phyloP scores from a whole-genome alignment of 1,140 invertebrate species.

The Drosophila albomicans region DNA sequence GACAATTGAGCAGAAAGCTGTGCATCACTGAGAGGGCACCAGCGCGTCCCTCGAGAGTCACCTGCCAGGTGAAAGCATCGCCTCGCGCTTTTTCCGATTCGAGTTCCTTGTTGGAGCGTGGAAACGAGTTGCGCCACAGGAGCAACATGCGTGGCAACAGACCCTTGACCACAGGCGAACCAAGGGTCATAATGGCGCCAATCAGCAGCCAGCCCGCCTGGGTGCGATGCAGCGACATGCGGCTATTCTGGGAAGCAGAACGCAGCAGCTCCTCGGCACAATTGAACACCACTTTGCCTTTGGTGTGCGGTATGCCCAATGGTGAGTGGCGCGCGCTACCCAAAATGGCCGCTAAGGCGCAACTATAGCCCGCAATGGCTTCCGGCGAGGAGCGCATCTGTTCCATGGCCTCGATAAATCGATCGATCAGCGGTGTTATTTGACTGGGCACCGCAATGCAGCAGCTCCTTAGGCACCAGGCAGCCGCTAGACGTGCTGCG shows the following conservation, averaged over 20 bases:
- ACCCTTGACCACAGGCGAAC: conserved; percentile 96
- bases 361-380: conserved; percentile 97
- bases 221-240: conserved; percentile 96
- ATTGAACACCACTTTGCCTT: conserved; percentile 98
- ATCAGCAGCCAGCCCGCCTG: conserved; percentile 99
- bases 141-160: conserved; percentile 96
- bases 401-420: conserved; percentile 94
- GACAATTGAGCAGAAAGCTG: conserved; percentile 96
- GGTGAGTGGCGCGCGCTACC: conserved; percentile 96
- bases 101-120: conserved; percentile 96
- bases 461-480: conserved; percentile 96
- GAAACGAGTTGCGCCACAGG: conserved; percentile 99
- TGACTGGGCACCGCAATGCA: conserved; percentile 97
- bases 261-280: conserved; percentile 98
- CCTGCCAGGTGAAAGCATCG: conserved; percentile 99
- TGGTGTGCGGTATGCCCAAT: conserved; percentile 97
- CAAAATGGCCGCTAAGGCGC: conserved; percentile 95
- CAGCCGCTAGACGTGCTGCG: conserved; percentile 95
- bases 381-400: conserved; percentile 96
- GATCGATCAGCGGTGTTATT: conserved; percentile 96
- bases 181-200: conserved; percentile 97
- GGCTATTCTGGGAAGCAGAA: conserved; percentile 98
- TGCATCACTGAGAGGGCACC: conserved; percentile 98
- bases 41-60: conserved; percentile 97
- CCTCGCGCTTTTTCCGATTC: conserved; percentile 98